phyloP scores from a whole-genome alignment of 2,113 vertebrate species.

The Plecotus auritus region DNA sequence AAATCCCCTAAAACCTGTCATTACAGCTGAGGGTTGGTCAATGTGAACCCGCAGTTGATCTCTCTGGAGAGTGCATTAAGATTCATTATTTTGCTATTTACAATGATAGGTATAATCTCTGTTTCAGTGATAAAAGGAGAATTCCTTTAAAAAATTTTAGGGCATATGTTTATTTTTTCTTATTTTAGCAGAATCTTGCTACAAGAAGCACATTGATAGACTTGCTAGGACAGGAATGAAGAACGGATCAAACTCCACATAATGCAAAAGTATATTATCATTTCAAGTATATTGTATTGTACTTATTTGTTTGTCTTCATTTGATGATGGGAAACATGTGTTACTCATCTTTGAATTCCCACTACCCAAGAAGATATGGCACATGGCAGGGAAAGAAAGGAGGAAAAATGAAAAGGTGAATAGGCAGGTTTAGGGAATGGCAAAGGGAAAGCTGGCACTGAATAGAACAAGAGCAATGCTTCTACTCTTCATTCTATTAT shows the following conservation, averaged over 20 bases:
- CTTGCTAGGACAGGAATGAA: background rate
- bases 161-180: conserved; percentile 6
- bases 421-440: background rate
- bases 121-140: background rate
- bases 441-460: background rate
- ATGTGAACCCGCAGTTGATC: background rate
- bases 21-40: background rate
- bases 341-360: background rate
- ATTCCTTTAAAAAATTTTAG: background rate
- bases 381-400: background rate
- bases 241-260: background rate
- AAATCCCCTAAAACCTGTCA: background rate
- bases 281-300: background rate
- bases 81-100: background rate
- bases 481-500: background rate
- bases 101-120: background rate
- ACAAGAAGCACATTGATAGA: background rate
- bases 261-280: background rate
- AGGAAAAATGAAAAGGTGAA: background rate
- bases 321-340: background rate
- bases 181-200: background rate
- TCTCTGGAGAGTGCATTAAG: background rate
- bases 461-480: background rate
- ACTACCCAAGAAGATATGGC: background rate
- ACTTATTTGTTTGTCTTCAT: background rate